Evolutionary conservation across 2,888 invertebrate species (phyloP).

Genomic region (Microctonus aethiopoides): DNA sequence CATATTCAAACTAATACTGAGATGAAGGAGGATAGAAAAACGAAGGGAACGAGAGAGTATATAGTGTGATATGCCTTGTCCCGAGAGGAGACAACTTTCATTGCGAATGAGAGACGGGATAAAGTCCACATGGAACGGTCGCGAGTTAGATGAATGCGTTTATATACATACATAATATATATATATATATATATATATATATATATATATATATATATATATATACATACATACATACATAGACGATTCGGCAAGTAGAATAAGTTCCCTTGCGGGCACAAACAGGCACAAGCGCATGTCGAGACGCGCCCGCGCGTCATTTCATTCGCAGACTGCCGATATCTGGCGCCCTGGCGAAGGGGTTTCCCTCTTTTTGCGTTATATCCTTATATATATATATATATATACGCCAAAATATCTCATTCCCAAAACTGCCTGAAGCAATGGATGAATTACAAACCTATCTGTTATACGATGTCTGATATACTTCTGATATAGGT

Average conservation of each 20-base stretch:
- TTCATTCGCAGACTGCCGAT: slow-evolving; percentile 67
- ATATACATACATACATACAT: too few relatives aligned
- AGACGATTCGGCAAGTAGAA: slow-evolving; percentile 58
- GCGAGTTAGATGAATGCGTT: background rate
- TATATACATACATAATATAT: too few relatives aligned
- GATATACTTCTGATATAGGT: slow-evolving; percentile 48
- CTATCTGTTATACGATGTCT: slow-evolving; percentile 66
- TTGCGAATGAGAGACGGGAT: background rate
- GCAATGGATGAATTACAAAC: slow-evolving; percentile 67
- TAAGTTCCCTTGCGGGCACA: slow-evolving; percentile 54
- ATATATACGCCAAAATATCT: slow-evolving; percentile 63
- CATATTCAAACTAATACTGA: too few relatives aligned
- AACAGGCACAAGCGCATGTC: slow-evolving; percentile 25
- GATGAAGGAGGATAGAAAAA: background rate
- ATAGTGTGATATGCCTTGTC: slow-evolving; percentile 1
- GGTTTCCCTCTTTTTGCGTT: slow-evolving; percentile 38
- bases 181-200: too few relatives aligned
- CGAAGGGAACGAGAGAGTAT: background rate
- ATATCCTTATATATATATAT: slow-evolving; percentile 38
- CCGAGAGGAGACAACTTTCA: background rate
- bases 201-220: too few relatives aligned
- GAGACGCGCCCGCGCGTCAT: slow-evolving; percentile 60
- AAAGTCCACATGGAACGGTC: background rate
- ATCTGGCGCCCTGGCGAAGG: slow-evolving; percentile 47
- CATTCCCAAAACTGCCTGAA: slow-evolving; percentile 64